Evolutionary conservation across 2,797 vertebrate genomes (phyloP).

Genomic region (Streptopelia turtur): DNA sequence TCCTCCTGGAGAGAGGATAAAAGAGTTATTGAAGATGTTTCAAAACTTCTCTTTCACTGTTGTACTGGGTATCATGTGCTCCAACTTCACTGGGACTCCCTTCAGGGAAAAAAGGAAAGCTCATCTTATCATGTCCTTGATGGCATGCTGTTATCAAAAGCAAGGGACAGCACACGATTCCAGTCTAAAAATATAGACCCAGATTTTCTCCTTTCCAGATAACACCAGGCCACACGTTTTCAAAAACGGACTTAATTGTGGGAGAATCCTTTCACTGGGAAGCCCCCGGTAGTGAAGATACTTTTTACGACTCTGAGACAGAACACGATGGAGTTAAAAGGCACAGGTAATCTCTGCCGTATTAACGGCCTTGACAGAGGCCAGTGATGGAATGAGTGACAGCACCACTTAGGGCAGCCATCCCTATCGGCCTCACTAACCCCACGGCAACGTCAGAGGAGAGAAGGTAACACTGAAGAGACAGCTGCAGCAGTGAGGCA

Average conservation of each 20-base stretch:
- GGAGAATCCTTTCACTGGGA: slow-evolving; percentile 9
- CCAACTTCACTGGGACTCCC: background rate
- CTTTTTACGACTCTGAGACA: background rate
- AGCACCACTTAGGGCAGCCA: background rate
- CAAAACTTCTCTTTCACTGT: background rate
- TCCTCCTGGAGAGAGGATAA: background rate
- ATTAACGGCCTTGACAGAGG: background rate
- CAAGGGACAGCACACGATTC: background rate
- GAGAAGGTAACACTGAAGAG: background rate
- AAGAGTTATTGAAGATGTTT: slow-evolving; percentile 6
- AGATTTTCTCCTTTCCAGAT: background rate
- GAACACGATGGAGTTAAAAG: background rate
- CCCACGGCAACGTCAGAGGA: background rate
- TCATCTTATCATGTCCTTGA: background rate
- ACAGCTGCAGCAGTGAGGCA: background rate
- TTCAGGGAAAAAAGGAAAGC: background rate
- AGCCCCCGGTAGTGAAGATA: background rate
- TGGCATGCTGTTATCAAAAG: background rate
- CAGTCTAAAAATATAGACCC: slow-evolving; percentile 42
- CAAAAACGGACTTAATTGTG: background rate
- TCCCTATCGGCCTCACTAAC: background rate
- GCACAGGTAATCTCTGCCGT: background rate
- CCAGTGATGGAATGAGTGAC: background rate
- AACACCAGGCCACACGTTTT: background rate
- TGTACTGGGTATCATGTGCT: background rate